A percentile compares a stretch with the other conserved stretches of the same genome.
These are phyloP conservation scores for Bryconaethiops microstoma DNA, from an alignment of 2,797 vertebrate genomes.

Conservation along the genomic window DNA sequence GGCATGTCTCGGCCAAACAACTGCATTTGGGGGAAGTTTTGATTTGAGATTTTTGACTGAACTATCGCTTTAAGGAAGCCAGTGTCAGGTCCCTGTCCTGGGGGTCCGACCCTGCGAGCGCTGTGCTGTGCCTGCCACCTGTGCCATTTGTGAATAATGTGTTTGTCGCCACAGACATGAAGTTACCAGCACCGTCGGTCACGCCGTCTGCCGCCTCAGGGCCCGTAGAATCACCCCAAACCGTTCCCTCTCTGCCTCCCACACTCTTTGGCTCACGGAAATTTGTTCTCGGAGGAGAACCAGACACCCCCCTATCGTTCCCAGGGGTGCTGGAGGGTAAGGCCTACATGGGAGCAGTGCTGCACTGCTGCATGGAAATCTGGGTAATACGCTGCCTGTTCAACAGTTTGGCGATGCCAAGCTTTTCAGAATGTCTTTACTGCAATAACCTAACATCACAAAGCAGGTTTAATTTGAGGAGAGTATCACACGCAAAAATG, in stretches of 20 bases:
- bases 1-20: background rate
- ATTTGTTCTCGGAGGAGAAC: constrained; percentile 95
- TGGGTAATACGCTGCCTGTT: constrained; percentile 76
- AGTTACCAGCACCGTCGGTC: constrained; percentile 92
- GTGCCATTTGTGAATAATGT: constrained; percentile 83
- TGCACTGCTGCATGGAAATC: constrained; percentile 85
- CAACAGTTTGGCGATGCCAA: constrained; percentile 4
- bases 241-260: constrained; percentile 96
- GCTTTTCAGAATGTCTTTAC: background rate
- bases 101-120: constrained; percentile 70
- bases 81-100: background rate
- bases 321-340: constrained; percentile 98
- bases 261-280: constrained; percentile 96
- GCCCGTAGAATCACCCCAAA: constrained; percentile 93
- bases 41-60: background rate
- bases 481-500: background rate
- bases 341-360: constrained; percentile 84
- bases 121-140: constrained; percentile 68
- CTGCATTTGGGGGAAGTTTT: background rate
- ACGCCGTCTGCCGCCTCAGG: constrained; percentile 92
- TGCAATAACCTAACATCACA: background rate
- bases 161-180: constrained; percentile 99
- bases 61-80: background rate
- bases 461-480: background rate
- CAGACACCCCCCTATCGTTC: constrained; percentile 95